Evolutionary conservation across 2,888 invertebrate species (phyloP).

Genomic region (Scaptomyza tumidula): DNA sequence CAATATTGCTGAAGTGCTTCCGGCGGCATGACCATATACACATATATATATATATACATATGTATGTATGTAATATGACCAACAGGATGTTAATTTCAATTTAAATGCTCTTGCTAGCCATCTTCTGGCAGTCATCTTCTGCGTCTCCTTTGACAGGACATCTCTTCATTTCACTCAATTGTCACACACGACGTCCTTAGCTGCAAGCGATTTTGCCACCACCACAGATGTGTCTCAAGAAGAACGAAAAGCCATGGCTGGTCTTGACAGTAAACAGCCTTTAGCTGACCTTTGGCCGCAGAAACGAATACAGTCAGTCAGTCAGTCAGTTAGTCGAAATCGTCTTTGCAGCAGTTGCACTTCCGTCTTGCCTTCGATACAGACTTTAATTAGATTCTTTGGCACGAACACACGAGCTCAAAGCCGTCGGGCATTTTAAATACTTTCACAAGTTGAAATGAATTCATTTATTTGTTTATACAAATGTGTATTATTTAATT

Average conservation of each 20-base stretch:
- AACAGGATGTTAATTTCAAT: slow-evolving; percentile 78
- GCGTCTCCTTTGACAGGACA: slow-evolving; percentile 7
- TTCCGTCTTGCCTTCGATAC: slow-evolving; percentile 43
- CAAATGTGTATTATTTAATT: slow-evolving; percentile 18
- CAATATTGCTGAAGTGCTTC: slow-evolving; percentile 46
- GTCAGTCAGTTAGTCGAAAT: background rate
- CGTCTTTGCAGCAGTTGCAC: slow-evolving; percentile 45
- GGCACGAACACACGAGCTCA: background rate
- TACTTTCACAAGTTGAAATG: slow-evolving; percentile 43
- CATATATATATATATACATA: slow-evolving; percentile 7
- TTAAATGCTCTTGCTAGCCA: slow-evolving; percentile 64
- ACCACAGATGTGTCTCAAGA: slow-evolving; percentile 44
- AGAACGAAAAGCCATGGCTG: slow-evolving; percentile 7
- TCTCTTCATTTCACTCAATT: slow-evolving; percentile 39
- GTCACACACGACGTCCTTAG: slow-evolving; percentile 65
- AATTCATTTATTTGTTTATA: slow-evolving; percentile 48
- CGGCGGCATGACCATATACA: slow-evolving; percentile 41
- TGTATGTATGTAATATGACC: slow-evolving; percentile 10
- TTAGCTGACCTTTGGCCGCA: slow-evolving; percentile 42
- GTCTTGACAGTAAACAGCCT: slow-evolving; percentile 36
- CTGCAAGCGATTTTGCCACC: slow-evolving; percentile 42
- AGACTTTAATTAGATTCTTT: slow-evolving; percentile 73
- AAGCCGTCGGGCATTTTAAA: slow-evolving; percentile 16
- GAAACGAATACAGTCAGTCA: background rate
- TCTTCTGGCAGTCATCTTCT: slow-evolving; percentile 16